A percentile compares a stretch with the other conserved stretches of the same genome.
Evolutionary conservation across 2,113 vertebrate species (phyloP).

Genomic region (Pelobates fuscus): DNA sequence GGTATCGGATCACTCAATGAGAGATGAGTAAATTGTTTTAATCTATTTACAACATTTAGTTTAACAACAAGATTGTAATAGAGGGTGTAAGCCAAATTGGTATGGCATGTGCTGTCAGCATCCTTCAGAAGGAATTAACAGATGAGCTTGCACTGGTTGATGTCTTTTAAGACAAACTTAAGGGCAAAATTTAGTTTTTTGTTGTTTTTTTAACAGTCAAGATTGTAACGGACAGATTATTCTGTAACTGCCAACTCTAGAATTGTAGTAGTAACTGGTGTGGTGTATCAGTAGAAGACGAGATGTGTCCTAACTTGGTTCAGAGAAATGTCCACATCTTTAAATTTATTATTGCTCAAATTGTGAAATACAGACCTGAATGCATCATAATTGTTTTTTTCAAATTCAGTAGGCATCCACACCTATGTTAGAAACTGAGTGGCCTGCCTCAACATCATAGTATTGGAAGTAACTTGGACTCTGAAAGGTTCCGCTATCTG

Average conservation of each 20-base stretch:
- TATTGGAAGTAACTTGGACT: conserved; percentile 96
- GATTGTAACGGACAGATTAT: conserved; percentile 92
- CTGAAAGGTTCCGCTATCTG: conserved; percentile 89
- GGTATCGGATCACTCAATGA: too few species aligned
- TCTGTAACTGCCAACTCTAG: conserved; percentile 88
- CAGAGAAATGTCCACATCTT: conserved; percentile 97
- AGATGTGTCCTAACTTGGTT: conserved; percentile 93
- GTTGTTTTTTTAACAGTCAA: conserved; percentile 92
- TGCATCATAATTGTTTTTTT: conserved; percentile 92
- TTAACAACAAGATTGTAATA: conserved; percentile 92
- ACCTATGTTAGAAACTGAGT: conserved; percentile 98
- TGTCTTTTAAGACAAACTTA: conserved; percentile 92
- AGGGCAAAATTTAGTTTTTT: conserved; percentile 92
- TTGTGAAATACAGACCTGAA: conserved; percentile 89
- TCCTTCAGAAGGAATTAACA: conserved; percentile 77
- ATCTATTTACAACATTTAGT: too few species aligned
- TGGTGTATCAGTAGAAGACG: conserved; percentile 94
- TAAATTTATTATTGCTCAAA: conserved; percentile 92
- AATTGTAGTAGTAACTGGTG: conserved; percentile 90
- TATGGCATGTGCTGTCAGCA: conserved; percentile 91
- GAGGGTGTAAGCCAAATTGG: conserved; percentile 94
- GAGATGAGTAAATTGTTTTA: too few species aligned
- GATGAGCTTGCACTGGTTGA: conserved; percentile 95
- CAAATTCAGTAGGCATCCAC: conserved; percentile 90
- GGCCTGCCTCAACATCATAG: conserved; percentile 92